phyloP scores from a whole-genome alignment of 2,113 vertebrate genomes.

The Suncus etruscus region DNA sequence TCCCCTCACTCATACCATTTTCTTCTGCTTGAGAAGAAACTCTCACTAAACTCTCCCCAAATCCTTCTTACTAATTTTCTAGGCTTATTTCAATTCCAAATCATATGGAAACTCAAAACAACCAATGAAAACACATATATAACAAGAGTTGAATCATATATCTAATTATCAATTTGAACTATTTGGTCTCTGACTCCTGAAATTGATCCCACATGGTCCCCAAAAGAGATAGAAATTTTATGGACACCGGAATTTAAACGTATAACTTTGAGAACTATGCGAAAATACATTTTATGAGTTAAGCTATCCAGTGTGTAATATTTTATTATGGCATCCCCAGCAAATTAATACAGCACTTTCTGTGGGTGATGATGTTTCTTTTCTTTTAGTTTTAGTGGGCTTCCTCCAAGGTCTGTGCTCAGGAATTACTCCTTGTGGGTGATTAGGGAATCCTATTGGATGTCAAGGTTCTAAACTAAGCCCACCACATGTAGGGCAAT shows the following conservation, averaged over 20 bases:
- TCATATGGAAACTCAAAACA: background rate
- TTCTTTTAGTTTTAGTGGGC: background rate
- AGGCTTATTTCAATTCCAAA: background rate
- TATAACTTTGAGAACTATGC: background rate
- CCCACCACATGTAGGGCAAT: no score
- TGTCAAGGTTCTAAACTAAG: no score
- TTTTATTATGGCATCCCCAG: no score
- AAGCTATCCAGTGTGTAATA: background rate
- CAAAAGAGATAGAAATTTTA: background rate
- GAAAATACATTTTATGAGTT: background rate
- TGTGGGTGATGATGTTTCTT: background rate
- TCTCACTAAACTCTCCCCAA: background rate
- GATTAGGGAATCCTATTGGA: no score
- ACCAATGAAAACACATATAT: no score
- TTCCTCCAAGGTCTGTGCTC: background rate
- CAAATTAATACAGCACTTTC: background rate
- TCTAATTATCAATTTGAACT: no score
- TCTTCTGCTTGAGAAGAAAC: background rate
- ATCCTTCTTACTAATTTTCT: background rate
- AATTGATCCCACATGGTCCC: background rate
- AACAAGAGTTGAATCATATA: no score
- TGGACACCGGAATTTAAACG: no score
- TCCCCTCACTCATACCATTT: background rate
- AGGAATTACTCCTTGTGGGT: background rate
- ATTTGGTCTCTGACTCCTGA: no score